Percentiles rank a stretch among this genome's conserved stretches.
These are phyloP conservation scores for Aelia acuminata DNA, from an alignment of 2,888 invertebrate genomes.

Conservation along the genomic window DNA sequence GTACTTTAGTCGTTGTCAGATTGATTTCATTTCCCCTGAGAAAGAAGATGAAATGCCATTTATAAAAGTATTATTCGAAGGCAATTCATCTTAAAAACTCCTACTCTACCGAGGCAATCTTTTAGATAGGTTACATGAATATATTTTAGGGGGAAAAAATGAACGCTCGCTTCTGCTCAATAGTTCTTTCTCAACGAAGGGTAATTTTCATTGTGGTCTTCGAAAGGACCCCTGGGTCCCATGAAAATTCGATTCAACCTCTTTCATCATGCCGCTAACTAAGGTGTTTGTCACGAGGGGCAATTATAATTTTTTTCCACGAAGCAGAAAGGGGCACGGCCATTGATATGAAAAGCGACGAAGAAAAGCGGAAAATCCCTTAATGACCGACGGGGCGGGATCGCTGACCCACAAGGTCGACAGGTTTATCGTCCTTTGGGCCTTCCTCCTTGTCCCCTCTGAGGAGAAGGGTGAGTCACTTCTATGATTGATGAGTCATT, in stretches of 20 bases:
- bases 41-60: too few relatives aligned
- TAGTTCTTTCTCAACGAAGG: neutral
- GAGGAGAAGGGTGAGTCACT: neutral
- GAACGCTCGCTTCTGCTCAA: neutral
- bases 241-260: conserved; percentile 12
- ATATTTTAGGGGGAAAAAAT: neutral
- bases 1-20: too few relatives aligned
- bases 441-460: neutral
- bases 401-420: conserved; percentile 40
- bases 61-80: neutral
- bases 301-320: conserved; percentile 44
- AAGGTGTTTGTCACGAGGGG: conserved; percentile 30
- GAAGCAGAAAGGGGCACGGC: neutral
- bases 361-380: conserved; percentile 45
- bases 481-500: neutral
- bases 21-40: too few relatives aligned
- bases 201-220: neutral
- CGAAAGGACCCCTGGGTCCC: neutral
- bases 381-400: conserved; percentile 8
- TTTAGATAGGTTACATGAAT: neutral
- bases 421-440: conserved; percentile 19
- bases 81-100: neutral
- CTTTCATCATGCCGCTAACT: conserved; percentile 42
- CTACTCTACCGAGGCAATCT: neutral
- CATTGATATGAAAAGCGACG: conserved; percentile 46